Evolutionary conservation across 1,140 invertebrate genomes (phyloP).

Genomic region (Saccostrea glomerata): DNA sequence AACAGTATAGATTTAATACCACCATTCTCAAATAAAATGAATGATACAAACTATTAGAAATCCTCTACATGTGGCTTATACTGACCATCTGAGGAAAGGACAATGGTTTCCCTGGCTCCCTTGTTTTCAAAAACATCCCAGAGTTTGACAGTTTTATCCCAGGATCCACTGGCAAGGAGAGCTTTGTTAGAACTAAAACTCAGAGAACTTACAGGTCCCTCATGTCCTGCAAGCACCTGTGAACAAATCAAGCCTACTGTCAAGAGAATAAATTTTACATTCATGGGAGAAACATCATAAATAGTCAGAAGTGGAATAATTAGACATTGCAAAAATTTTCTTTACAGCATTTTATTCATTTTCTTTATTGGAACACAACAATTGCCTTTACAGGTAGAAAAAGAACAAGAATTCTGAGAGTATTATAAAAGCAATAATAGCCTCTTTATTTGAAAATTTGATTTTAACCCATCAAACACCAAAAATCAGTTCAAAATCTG

Average conservation of each 20-base stretch:
- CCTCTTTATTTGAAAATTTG: too few species aligned
- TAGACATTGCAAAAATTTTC: too few species aligned
- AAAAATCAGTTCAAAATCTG: too few species aligned
- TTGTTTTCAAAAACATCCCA: slow-evolving; percentile 94
- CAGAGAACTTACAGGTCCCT: slow-evolving; percentile 92
- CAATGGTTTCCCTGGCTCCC: slow-evolving; percentile 90
- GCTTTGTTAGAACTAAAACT: slow-evolving; percentile 88
- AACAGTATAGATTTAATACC: not conserved
- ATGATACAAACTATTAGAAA: not conserved
- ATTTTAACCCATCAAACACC: too few species aligned
- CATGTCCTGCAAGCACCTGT: slow-evolving; percentile 92
- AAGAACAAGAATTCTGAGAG: too few species aligned
- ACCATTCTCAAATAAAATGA: not conserved
- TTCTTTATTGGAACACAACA: too few species aligned
- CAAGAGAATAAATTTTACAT: too few species aligned
- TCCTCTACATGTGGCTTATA: not conserved
- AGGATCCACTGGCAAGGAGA: slow-evolving; percentile 91
- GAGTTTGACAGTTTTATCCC: slow-evolving; percentile 95
- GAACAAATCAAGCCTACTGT: slow-evolving; percentile 42
- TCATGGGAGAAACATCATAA: too few species aligned
- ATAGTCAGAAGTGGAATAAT: too few species aligned
- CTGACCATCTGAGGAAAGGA: slow-evolving; percentile 88
- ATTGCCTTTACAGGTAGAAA: too few species aligned
- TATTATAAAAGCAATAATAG: too few species aligned
- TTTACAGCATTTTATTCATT: too few species aligned